Base-by-base conservation (phyloP, 2,797 vertebrate genomes). In the Adelosebastes latens region DNA sequence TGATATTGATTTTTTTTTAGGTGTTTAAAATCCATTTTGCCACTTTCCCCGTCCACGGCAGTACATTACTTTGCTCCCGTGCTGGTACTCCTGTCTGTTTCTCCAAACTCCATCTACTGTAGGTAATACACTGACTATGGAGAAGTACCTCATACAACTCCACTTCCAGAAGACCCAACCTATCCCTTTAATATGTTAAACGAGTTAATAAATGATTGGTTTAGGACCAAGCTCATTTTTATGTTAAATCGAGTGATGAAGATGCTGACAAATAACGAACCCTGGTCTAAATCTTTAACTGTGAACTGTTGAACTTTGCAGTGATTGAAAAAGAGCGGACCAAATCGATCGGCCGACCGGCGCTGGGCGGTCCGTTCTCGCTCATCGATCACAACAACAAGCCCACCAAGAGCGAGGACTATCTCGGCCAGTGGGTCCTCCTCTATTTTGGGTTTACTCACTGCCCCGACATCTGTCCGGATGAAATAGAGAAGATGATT, bases 391-490 rank as follows among this genome's bases (percentile, higher is more conserved):
- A 99, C 8, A 93, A 96, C 72, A 97, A 96, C 36, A 96, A 97
- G 66, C 95, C 96, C 20, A 83, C 79, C 78, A 97, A 93, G 64
- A 96, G 94, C 67, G 94, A 96, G 85, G 97, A 99, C 92, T 99
- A 97, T 92, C 36, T 98, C 0, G 98, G 97, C 75, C 97, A 96
- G 79, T 99, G 98, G 98, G 88, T 99, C 31, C 94, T 99, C 79
- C 91, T 99, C 90, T 99, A 99, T 82, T 99, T 99, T 0, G 98
- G 98, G 10, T 99, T 99, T 90, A 99, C 98, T 0, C 98, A 99
- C 93, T 99, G 98, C 83, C 98, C 98, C 2, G 98, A 99, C 90
- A 96, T 99, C 93, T 99, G 98, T 88, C 98, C 98, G 0, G 98
- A 99, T 31, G 98, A 99, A 74, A 82, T 99, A 10, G 98, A 99